Evolutionary conservation across 2,888 invertebrate species (phyloP), one percentile per base, ranked within the genome.

Genomic region (Aporophyla lueneburgensis): DNA sequence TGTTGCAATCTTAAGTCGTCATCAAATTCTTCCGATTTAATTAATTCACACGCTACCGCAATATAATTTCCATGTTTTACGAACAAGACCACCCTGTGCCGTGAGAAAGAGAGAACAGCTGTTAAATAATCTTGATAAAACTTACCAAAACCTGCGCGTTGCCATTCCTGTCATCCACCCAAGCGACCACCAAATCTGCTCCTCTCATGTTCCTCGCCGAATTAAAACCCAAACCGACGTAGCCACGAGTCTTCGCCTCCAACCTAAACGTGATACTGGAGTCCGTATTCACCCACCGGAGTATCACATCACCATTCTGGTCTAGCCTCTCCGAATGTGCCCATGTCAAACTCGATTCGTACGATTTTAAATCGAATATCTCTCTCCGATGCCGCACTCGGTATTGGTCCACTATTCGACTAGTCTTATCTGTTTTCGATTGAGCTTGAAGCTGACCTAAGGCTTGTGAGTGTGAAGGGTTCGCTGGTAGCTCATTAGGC

Each of bases 141-240:
- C 98, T 98, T 95, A 98, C 98, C 97, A 98, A 97, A 94, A 98
- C 97, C 95, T 98, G 98, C 89, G 98, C 98, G 95, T 94, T 95
- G 88, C 95, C 96, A 90, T 95, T 96, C 90, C 94, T 94, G 92
- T 98, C 98, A 95, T 98, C 98, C 87, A 99, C 98, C 99, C 99
- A 99, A 79, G 98, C 99, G 92, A 99, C 97, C 87, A 99, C 98
- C 95, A 99, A 97, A 97, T 99, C 99, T 78, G 98, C 97, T 66
- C 98, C 98, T 91, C 97, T 97, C 97, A 98, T 98, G 86, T 97
- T 97, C 83, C 98, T 98, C 91, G 97, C 98, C 74, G 97, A 97
- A 86, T 98, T 98, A 94, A 99, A 98, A 78, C 99, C 99, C 89
- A 99, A 97, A 61, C 98, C 99, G 83, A 99, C 98, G 94, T 98